These are phyloP conservation scores for Plagodis pulveraria DNA, from an alignment of 2,888 invertebrate genomes.

Conservation along the genomic window DNA sequence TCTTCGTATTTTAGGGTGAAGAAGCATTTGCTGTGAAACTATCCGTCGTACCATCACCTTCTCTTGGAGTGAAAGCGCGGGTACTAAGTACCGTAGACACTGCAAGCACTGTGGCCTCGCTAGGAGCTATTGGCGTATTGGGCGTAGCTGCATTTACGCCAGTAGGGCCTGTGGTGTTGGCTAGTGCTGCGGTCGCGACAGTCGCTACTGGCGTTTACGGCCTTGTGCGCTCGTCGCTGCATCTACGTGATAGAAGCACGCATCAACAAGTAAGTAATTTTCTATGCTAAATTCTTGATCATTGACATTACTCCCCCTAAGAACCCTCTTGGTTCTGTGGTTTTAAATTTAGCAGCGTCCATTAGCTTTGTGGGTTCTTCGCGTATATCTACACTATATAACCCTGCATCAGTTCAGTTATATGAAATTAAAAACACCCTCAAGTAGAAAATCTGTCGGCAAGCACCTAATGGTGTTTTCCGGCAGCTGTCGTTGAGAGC, in stretches of 20 bases:
- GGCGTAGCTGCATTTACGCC: slow-evolving; percentile 81
- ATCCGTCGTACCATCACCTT: slow-evolving; percentile 70
- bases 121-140: slow-evolving; percentile 79
- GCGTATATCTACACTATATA: no score
- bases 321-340: no score
- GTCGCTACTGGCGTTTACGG: slow-evolving; percentile 81
- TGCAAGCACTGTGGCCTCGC: slow-evolving; percentile 68
- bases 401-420: no score
- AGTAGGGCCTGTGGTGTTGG: slow-evolving; percentile 75
- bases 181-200: slow-evolving; percentile 75
- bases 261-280: slow-evolving; percentile 77
- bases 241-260: slow-evolving; percentile 72
- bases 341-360: no score
- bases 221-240: slow-evolving; percentile 75
- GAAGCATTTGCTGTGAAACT: slow-evolving; percentile 66
- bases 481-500: no score
- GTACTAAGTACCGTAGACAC: slow-evolving; percentile 73
- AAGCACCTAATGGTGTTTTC: no score
- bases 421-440: no score
- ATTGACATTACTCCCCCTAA: no score
- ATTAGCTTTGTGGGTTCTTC: no score
- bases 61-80: slow-evolving; percentile 65
- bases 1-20: slow-evolving; percentile 54
- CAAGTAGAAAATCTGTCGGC: no score
- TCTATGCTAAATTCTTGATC: background rate